Percentiles rank a stretch among this genome's conserved stretches.
Evolutionary conservation across 1,140 invertebrate genomes (phyloP).

Genomic region (Sitobion miscanthi): DNA sequence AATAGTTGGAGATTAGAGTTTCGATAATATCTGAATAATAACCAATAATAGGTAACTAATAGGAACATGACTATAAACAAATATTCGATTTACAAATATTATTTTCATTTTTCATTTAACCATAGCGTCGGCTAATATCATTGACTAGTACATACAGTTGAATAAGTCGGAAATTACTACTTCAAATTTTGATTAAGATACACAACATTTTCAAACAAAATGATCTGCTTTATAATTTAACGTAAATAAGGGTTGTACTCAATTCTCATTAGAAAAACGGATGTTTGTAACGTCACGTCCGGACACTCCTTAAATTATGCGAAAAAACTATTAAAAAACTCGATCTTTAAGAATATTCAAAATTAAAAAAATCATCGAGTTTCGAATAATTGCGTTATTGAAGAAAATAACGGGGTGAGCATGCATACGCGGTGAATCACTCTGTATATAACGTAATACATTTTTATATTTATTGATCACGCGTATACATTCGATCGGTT

Average conservation of each 20-base stretch:
- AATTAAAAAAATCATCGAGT: too few relatives aligned
- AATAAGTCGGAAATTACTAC: too few relatives aligned
- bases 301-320: neutral
- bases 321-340: neutral
- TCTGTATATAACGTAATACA: neutral
- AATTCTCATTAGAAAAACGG: neutral
- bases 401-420: neutral
- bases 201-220: neutral
- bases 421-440: neutral
- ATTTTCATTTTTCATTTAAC: too few relatives aligned
- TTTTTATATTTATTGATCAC: neutral
- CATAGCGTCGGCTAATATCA: too few relatives aligned
- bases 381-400: too few relatives aligned
- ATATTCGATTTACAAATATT: too few relatives aligned
- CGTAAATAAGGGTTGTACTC: neutral
- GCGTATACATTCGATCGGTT: neutral
- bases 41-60: too few relatives aligned
- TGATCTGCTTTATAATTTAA: neutral
- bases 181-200: neutral
- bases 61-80: too few relatives aligned
- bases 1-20: neutral
- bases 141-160: too few relatives aligned
- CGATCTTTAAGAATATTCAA: too few relatives aligned
- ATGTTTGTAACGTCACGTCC: neutral
- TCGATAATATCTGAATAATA: neutral